These are phyloP conservation scores for Metellina segmentata DNA, from an alignment of 2,888 invertebrate species.

Conservation along the genomic window DNA sequence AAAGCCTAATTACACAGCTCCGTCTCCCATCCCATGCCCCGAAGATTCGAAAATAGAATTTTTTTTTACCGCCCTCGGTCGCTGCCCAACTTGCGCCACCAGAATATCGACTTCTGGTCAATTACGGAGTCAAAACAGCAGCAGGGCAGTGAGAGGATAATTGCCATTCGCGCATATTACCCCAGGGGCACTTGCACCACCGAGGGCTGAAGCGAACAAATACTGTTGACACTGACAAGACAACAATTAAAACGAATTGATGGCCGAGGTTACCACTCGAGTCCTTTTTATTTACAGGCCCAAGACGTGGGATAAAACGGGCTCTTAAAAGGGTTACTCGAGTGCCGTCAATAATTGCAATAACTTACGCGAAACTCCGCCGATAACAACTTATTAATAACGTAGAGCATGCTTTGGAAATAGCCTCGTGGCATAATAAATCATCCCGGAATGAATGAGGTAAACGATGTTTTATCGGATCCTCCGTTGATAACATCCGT, in stretches of 20 bases:
- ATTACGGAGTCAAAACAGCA: too few relatives aligned
- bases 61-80: too few relatives aligned
- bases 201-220: background rate
- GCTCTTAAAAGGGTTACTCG: background rate
- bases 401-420: background rate
- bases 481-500: background rate
- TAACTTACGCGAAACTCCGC: background rate
- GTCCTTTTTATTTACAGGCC: background rate
- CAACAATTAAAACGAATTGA: slow-evolving; percentile 22
- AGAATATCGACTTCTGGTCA: too few relatives aligned
- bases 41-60: too few relatives aligned
- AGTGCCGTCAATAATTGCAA: background rate
- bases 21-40: too few relatives aligned
- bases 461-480: background rate
- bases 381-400: background rate
- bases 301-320: background rate
- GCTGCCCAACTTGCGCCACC: too few relatives aligned
- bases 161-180: too few relatives aligned
- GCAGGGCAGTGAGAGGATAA: too few relatives aligned
- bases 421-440: background rate
- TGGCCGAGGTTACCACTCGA: background rate
- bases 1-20: too few relatives aligned
- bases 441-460: background rate
- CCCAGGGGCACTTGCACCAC: too few relatives aligned
- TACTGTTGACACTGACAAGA: background rate